A percentile compares a stretch with the other conserved stretches of the same genome.
Evolutionary conservation across 2,888 invertebrate species (phyloP).

Genomic region (Lasioglossum morio): DNA sequence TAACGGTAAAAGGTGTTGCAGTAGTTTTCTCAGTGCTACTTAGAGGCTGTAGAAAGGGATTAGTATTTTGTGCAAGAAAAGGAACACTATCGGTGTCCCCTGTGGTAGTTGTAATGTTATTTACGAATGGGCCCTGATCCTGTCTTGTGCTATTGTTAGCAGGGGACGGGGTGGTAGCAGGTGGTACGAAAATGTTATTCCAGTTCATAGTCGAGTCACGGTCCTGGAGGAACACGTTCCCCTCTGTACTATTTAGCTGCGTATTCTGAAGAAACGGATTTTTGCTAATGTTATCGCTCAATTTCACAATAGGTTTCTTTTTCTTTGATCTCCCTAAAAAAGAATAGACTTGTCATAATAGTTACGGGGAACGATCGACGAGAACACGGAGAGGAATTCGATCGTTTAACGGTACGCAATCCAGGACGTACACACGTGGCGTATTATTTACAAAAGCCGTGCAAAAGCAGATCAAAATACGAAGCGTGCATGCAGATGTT

Average conservation of each 20-base stretch:
- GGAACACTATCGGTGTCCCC: not conserved
- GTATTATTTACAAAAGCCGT: not conserved
- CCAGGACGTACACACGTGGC: not conserved
- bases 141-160: not conserved
- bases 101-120: not conserved
- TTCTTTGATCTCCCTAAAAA: constrained; percentile 42
- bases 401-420: not conserved
- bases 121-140: not conserved
- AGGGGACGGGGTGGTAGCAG: too few species aligned
- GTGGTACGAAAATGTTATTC: constrained; percentile 38
- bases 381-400: not conserved
- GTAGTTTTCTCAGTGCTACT: not conserved
- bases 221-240: constrained; percentile 40
- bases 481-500: not conserved
- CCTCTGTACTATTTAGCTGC: constrained; percentile 16
- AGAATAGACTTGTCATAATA: not conserved
- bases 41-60: constrained; percentile 45
- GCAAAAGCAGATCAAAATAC: not conserved
- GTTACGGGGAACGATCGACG: not conserved
- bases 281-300: constrained; percentile 13
- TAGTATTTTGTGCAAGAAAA: constrained; percentile 11
- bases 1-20: not conserved
- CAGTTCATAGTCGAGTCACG: not conserved
- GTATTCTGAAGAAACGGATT: constrained; percentile 48
- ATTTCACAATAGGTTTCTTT: constrained; percentile 7